These are phyloP conservation scores for Onychomys leucogaster DNA, from an alignment of 2,797 vertebrate species.

Conservation along the genomic window DNA sequence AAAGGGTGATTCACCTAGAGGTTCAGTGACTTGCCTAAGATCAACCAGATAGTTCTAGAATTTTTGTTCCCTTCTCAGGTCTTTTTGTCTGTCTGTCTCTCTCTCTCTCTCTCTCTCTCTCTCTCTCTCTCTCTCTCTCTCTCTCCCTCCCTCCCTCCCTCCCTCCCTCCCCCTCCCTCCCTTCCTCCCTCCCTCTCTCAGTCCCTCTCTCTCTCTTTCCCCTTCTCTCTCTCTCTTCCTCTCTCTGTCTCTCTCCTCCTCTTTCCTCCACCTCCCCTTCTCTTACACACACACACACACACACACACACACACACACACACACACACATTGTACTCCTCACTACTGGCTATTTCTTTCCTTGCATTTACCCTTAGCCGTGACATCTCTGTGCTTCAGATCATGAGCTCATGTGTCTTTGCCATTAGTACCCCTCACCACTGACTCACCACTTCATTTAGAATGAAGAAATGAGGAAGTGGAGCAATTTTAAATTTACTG, in stretches of 20 bases:
- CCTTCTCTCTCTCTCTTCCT: not conserved
- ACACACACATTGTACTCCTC: not conserved
- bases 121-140: rapidly evolving
- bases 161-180: rapidly evolving
- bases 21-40: slow-evolving; percentile 60
- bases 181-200: rapidly evolving
- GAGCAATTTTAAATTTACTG: slow-evolving; percentile 82
- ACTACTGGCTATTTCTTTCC: slow-evolving; percentile 37
- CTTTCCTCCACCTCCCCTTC: not conserved
- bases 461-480: slow-evolving; percentile 78
- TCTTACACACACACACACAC: not conserved
- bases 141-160: too few relatives aligned
- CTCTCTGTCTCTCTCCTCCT: too few relatives aligned
- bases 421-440: slow-evolving; percentile 62
- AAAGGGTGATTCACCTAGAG: slow-evolving; percentile 20
- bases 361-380: slow-evolving; percentile 30
- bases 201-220: not conserved
- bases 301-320: not conserved
- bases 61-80: slow-evolving; percentile 34
- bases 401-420: slow-evolving; percentile 54
- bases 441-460: slow-evolving; percentile 69
- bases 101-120: not conserved
- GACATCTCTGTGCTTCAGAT: slow-evolving; percentile 42
- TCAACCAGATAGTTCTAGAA: not conserved
- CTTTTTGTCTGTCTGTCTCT: too few relatives aligned